A percentile compares a stretch with the other conserved stretches of the same genome.
phyloP scores from a whole-genome alignment of 1,140 invertebrate genomes.

The Philaenus spumarius region DNA sequence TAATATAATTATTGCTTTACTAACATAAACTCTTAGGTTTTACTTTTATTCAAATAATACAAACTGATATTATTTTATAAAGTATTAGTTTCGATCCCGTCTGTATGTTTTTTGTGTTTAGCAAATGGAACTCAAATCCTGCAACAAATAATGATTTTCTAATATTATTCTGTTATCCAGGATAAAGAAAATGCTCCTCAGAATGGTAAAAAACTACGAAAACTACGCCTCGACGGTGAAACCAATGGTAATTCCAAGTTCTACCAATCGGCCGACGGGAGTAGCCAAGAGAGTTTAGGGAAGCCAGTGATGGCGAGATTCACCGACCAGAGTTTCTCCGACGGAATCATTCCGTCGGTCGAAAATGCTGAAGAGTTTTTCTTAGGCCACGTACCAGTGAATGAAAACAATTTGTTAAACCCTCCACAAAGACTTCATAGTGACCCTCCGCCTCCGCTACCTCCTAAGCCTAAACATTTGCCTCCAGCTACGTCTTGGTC shows the following conservation, averaged over 20 bases:
- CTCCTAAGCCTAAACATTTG: conserved; percentile 32
- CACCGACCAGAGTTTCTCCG: conserved; percentile 16
- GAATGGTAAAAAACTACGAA: conserved; percentile 32
- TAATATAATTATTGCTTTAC: no score
- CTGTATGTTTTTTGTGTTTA: no score
- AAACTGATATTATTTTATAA: no score
- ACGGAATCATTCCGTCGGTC: conserved; percentile 9
- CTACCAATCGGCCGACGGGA: conserved; percentile 3
- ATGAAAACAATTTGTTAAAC: neutral
- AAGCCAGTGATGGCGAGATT: neutral
- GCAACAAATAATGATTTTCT: no score
- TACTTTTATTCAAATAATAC: no score
- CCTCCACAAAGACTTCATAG: neutral
- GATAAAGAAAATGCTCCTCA: conserved; percentile 37
- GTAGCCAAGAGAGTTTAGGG: conserved; percentile 8
- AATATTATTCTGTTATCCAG: conserved; percentile 27
- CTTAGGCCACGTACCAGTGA: neutral
- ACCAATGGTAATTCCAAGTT: conserved; percentile 19
- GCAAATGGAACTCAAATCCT: no score
- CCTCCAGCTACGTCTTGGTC: conserved; percentile 10
- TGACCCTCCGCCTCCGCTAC: conserved; percentile 29
- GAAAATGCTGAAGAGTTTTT: conserved; percentile 20
- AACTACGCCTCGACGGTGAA: conserved; percentile 25
- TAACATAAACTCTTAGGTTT: no score
- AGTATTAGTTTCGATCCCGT: no score